Evolutionary conservation across 2,113 vertebrate genomes (phyloP).

Genomic region (Oryzias curvinotus): DNA sequence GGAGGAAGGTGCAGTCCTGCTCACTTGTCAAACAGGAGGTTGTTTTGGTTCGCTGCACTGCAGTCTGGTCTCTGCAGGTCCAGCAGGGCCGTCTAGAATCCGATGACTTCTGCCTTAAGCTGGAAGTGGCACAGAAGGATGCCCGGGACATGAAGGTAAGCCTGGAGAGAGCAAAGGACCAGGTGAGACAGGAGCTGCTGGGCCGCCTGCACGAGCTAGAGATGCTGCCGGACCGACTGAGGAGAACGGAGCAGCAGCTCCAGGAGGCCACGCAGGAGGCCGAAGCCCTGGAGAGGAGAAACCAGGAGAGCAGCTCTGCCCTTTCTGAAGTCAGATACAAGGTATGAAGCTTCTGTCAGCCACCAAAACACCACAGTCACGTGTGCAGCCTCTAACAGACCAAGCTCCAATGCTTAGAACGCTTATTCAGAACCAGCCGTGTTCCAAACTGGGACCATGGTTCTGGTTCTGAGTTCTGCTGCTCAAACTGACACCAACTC

Average conservation of each 20-base stretch:
- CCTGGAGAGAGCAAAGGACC: slow-evolving; percentile 80
- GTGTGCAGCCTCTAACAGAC: too few species aligned
- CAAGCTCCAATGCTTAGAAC: too few species aligned
- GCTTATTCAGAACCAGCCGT: too few species aligned
- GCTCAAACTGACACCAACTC: too few species aligned
- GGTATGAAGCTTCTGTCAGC: slow-evolving; percentile 65
- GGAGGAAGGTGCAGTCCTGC: slow-evolving; percentile 77
- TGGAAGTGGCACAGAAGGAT: slow-evolving; percentile 79
- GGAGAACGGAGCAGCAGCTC: slow-evolving; percentile 80
- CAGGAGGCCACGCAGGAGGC: slow-evolving; percentile 82
- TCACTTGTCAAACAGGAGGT: too few species aligned
- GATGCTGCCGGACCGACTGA: slow-evolving; percentile 82
- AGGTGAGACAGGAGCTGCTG: slow-evolving; percentile 80
- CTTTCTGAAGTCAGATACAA: slow-evolving; percentile 85
- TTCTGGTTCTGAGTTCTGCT: too few species aligned
- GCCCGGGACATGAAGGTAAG: slow-evolving; percentile 73
- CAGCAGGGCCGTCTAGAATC: slow-evolving; percentile 81
- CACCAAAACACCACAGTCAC: too few species aligned
- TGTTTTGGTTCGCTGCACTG: too few species aligned
- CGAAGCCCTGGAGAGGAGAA: slow-evolving; percentile 81
- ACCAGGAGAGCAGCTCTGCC: slow-evolving; percentile 74
- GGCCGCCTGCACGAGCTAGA: slow-evolving; percentile 83
- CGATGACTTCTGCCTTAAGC: slow-evolving; percentile 78
- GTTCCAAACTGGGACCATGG: too few species aligned
- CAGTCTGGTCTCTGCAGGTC: slow-evolving; percentile 64